phyloP scores from a whole-genome alignment of 2,797 vertebrate genomes.

The Tangara arthus region DNA sequence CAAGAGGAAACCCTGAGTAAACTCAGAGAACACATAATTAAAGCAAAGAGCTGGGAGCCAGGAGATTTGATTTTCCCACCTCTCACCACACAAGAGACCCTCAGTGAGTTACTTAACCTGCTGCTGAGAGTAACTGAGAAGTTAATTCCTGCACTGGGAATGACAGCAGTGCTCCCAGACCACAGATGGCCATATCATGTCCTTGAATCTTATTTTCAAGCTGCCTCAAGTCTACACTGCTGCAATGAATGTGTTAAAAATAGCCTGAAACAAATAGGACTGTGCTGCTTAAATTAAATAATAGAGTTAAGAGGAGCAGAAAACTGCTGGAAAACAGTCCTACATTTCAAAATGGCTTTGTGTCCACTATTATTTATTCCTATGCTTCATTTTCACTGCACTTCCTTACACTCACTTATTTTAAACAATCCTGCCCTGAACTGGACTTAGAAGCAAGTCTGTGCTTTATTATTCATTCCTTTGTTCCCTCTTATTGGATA shows the following conservation, averaged over 20 bases:
- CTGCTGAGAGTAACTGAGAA: not conserved
- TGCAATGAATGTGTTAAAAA: not conserved
- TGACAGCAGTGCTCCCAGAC: not conserved
- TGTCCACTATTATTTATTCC: not conserved
- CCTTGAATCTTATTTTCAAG: not conserved
- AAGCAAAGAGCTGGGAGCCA: not conserved
- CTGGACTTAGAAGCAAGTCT: not conserved
- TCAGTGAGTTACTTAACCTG: not conserved
- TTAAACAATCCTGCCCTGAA: not conserved
- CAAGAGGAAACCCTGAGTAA: not conserved
- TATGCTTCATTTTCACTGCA: not conserved
- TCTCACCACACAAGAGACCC: not conserved
- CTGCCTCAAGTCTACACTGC: not conserved
- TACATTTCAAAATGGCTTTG: not conserved
- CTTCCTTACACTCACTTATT: not conserved
- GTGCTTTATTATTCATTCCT: not conserved
- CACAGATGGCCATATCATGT: not conserved
- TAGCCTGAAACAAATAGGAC: not conserved
- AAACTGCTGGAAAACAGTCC: conserved; percentile 12
- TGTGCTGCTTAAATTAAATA: not conserved
- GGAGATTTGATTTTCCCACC: not conserved
- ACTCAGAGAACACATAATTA: not conserved
- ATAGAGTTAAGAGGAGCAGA: not conserved
- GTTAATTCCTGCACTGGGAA: not conserved
- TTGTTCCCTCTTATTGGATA: not conserved